phyloP scores from a whole-genome alignment of 1,140 invertebrate genomes.

The Lerema accius region DNA sequence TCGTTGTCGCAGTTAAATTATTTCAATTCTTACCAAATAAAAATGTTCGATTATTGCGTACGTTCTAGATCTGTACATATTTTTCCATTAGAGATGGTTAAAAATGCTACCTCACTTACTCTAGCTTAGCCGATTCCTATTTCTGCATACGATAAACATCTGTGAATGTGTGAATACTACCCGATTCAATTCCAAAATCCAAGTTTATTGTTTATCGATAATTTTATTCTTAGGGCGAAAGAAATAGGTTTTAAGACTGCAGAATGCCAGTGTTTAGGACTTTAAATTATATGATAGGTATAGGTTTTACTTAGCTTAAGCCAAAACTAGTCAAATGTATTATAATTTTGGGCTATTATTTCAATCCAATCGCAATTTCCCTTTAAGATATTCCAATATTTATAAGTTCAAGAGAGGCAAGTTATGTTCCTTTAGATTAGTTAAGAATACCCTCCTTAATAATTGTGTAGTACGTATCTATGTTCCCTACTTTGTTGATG shows the following conservation, averaged over 20 bases:
- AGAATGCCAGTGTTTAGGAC: slow-evolving; percentile 73
- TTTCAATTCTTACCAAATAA: slow-evolving; percentile 61
- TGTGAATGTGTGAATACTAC: slow-evolving; percentile 33
- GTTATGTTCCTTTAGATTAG: slow-evolving; percentile 20
- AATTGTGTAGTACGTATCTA: not conserved
- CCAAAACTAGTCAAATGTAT: slow-evolving; percentile 78
- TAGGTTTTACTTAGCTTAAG: slow-evolving; percentile 56
- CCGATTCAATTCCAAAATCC: slow-evolving; percentile 11
- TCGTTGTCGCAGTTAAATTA: slow-evolving; percentile 50
- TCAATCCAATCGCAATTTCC: slow-evolving; percentile 54
- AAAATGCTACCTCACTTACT: slow-evolving; percentile 81
- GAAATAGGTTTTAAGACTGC: slow-evolving; percentile 70
- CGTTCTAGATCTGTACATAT: slow-evolving; percentile 75
- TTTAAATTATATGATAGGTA: slow-evolving; percentile 56
- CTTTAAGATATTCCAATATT: slow-evolving; percentile 1
- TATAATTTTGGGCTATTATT: slow-evolving; percentile 60
- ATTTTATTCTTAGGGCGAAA: slow-evolving; percentile 29
- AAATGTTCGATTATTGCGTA: slow-evolving; percentile 55
- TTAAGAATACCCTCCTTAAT: not conserved
- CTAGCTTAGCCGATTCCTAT: slow-evolving; percentile 75
- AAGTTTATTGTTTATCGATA: slow-evolving; percentile 12
- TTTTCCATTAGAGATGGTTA: slow-evolving; percentile 77
- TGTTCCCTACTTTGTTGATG: not conserved
- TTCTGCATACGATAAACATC: slow-evolving; percentile 35
- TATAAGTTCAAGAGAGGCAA: slow-evolving; percentile 17